Percentiles rank a stretch among this genome's conserved stretches.
Evolutionary conservation across 1,140 invertebrate genomes (phyloP).

Genomic region (Bombus cullumanus): DNA sequence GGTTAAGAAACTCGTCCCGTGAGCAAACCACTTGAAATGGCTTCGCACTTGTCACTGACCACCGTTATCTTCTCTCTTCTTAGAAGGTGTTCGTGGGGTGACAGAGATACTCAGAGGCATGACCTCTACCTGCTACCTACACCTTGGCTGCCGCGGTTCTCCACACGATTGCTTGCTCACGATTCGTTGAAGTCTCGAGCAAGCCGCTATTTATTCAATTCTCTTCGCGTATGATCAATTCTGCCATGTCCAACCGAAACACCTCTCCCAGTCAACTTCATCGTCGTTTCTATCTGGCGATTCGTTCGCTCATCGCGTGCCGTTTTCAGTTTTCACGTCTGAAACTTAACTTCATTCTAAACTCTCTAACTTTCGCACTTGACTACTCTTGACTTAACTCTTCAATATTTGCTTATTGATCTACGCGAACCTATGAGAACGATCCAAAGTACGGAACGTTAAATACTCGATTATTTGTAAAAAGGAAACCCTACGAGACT

Average conservation of each 20-base stretch:
- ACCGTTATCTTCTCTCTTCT: constrained; percentile 74
- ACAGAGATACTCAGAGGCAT: constrained; percentile 68
- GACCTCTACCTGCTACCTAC: constrained; percentile 67
- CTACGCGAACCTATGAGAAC: not conserved
- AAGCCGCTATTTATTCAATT: constrained; percentile 4
- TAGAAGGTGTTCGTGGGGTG: constrained; percentile 69
- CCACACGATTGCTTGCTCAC: constrained; percentile 73
- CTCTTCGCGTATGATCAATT: not conserved
- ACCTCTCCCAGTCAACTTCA: not conserved
- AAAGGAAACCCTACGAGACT: not conserved
- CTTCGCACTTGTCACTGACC: constrained; percentile 75
- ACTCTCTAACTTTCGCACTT: not conserved
- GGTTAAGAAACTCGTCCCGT: constrained; percentile 40
- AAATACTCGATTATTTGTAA: not conserved
- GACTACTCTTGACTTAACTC: too few species aligned
- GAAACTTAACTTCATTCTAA: too few species aligned
- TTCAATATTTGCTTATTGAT: not conserved
- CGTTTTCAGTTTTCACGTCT: too few species aligned
- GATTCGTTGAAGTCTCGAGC: constrained; percentile 75
- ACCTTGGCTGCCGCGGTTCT: constrained; percentile 40
- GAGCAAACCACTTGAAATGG: constrained; percentile 62
- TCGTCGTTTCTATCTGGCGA: too few species aligned
- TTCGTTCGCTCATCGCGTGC: too few species aligned
- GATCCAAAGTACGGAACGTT: too few species aligned
- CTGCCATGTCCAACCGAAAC: not conserved